These are phyloP conservation scores for Melanostoma scalare DNA, from an alignment of 2,888 invertebrate species.

Conservation along the genomic window DNA sequence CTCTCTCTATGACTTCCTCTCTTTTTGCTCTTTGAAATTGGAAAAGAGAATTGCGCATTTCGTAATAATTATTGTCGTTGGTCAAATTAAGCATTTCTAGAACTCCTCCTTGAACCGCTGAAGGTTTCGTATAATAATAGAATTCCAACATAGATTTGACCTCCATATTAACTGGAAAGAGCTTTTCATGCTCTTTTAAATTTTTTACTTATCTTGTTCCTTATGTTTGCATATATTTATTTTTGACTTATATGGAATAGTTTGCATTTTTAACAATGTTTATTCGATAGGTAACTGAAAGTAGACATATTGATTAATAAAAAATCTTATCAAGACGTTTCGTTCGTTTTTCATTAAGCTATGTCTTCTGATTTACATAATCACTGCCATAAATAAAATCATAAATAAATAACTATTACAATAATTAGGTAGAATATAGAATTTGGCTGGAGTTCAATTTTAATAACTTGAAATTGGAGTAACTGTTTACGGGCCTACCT, in stretches of 20 bases:
- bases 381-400: too few species aligned
- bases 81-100: conserved; percentile 20
- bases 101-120: conserved; percentile 59
- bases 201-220: conserved; percentile 13
- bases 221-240: conserved; percentile 36
- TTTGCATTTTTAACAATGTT: not conserved
- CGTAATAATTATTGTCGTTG: too few species aligned
- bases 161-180: conserved; percentile 62
- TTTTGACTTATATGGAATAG: not conserved
- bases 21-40: not conserved
- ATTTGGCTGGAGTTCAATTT: too few species aligned
- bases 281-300: not conserved
- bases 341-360: too few species aligned
- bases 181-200: conserved; percentile 24
- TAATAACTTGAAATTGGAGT: too few species aligned
- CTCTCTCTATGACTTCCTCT: too few species aligned
- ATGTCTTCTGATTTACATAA: too few species aligned
- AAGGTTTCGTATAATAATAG: conserved; percentile 52
- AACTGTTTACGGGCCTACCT: too few species aligned
- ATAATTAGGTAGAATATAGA: too few species aligned
- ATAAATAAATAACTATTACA: too few species aligned
- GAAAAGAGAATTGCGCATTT: too few species aligned
- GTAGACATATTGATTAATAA: not conserved
- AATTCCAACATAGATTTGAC: conserved; percentile 64
- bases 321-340: not conserved